Conservation (phyloP, 2,113 vertebrate genomes). For the Cranoglanis bouderius region DNA sequence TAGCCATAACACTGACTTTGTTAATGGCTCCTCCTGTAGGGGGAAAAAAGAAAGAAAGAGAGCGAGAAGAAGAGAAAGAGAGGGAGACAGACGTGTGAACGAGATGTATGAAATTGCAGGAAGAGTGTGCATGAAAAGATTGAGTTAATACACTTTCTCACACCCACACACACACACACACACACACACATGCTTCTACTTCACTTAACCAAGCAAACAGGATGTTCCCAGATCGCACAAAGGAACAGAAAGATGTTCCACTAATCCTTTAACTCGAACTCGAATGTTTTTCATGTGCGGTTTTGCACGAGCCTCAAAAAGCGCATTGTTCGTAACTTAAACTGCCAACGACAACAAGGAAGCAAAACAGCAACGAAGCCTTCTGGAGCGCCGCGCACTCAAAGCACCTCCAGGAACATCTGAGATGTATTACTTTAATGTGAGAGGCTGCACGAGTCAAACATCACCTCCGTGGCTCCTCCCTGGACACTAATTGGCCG, state of each 20-base stretch:
- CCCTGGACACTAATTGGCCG: slow-evolving; percentile 29
- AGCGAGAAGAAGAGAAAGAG: slow-evolving; percentile 23
- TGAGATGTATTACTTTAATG: slow-evolving; percentile 35
- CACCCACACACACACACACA: no score
- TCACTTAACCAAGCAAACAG: slow-evolving; percentile 8
- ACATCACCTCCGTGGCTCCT: slow-evolving; percentile 24
- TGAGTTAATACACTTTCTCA: neutral
- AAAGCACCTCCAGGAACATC: slow-evolving; percentile 16
- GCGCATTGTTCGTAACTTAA: neutral
- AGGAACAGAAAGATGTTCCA: slow-evolving; percentile 22
- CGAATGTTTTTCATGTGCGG: neutral
- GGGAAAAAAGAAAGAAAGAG: neutral
- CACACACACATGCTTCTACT: slow-evolving; percentile 34
- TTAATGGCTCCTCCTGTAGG: slow-evolving; percentile 58
- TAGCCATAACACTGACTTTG: slow-evolving; percentile 70
- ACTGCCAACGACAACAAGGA: slow-evolving; percentile 2
- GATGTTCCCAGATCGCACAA: slow-evolving; percentile 22
- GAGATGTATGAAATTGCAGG: slow-evolving; percentile 45
- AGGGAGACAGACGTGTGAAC: neutral
- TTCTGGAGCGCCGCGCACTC: neutral
- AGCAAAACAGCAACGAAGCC: slow-evolving; percentile 19
- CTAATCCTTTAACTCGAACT: neutral
- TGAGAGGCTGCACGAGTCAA: slow-evolving; percentile 22
- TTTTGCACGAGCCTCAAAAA: neutral
- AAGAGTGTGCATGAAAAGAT: slow-evolving; percentile 43